These are phyloP conservation scores for Thaumatotibia leucotreta DNA, from an alignment of 1,140 invertebrate genomes.

Conservation along the genomic window DNA sequence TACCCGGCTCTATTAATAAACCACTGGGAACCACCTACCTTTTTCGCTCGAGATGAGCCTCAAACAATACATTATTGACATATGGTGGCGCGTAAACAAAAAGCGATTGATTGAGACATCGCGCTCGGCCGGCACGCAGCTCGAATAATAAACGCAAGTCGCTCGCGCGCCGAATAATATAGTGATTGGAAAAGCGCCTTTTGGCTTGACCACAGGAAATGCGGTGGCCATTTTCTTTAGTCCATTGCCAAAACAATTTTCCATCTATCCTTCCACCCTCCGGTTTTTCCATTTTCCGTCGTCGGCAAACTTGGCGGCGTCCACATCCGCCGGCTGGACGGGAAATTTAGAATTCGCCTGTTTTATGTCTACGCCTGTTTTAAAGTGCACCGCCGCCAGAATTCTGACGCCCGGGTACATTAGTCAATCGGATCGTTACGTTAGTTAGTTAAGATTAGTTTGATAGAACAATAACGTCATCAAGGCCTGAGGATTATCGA, in stretches of 20 bases:
- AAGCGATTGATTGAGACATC: conserved; percentile 22
- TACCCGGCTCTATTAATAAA: conserved; percentile 1
- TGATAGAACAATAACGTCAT: conserved; percentile 6
- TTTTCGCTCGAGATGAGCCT: conserved; percentile 9
- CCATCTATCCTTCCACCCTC: conserved; percentile 55
- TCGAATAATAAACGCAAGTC: conserved; percentile 56
- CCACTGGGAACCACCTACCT: not conserved
- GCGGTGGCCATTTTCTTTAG: conserved; percentile 73
- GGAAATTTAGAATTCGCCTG: conserved; percentile 58
- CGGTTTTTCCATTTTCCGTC: conserved; percentile 70
- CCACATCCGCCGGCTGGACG: conserved; percentile 41
- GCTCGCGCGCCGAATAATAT: conserved; percentile 35
- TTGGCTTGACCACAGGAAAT: conserved; percentile 74
- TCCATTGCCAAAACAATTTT: conserved; percentile 74
- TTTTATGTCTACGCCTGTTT: conserved; percentile 38
- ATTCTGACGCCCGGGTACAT: conserved; percentile 30
- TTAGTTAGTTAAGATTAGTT: not conserved
- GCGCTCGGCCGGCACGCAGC: conserved; percentile 32
- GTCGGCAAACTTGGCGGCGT: conserved; percentile 62
- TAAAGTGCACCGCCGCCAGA: not conserved
- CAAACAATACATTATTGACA: conserved; percentile 9
- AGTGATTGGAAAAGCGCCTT: conserved; percentile 67
- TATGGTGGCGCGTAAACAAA: conserved; percentile 21
- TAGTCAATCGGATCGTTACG: conserved; percentile 17
- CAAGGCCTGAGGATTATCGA: conserved; percentile 31